Conservation (phyloP, 2,888 invertebrate genomes). For the Callyntrura sp. region DNA sequence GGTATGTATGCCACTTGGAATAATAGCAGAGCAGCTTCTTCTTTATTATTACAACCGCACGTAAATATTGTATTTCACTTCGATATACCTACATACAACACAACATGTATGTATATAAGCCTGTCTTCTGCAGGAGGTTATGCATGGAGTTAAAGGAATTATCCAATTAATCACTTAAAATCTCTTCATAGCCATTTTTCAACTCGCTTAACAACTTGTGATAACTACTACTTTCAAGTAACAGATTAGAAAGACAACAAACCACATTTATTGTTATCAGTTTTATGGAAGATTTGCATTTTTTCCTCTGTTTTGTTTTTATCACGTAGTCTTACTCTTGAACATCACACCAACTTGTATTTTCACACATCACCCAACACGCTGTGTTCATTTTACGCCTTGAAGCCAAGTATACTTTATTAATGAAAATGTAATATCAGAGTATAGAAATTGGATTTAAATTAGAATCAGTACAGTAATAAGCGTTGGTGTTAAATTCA, state of each 20-base stretch:
- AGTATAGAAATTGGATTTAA: too few relatives aligned
- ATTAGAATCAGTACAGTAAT: too few relatives aligned
- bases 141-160: not conserved
- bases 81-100: not conserved
- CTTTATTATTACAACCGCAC: not conserved
- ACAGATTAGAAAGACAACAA: not conserved
- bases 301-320: not conserved
- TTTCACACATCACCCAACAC: too few relatives aligned
- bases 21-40: not conserved
- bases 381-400: too few relatives aligned
- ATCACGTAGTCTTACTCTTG: not conserved
- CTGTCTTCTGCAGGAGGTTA: not conserved
- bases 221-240: not conserved
- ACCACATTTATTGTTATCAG: not conserved
- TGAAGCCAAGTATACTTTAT: too few relatives aligned
- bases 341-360: not conserved
- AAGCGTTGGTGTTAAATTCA: too few relatives aligned
- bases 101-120: too few relatives aligned
- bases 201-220: conserved; percentile 8
- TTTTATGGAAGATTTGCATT: not conserved
- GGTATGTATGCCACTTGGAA: conserved; percentile 38
- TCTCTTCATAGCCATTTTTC: conserved; percentile 40
- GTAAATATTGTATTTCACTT: not conserved
- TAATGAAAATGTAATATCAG: too few relatives aligned
- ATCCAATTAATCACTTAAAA: conserved; percentile 54